Conservation (phyloP, 1,140 invertebrate genomes). For the Bombyx mori region DNA sequence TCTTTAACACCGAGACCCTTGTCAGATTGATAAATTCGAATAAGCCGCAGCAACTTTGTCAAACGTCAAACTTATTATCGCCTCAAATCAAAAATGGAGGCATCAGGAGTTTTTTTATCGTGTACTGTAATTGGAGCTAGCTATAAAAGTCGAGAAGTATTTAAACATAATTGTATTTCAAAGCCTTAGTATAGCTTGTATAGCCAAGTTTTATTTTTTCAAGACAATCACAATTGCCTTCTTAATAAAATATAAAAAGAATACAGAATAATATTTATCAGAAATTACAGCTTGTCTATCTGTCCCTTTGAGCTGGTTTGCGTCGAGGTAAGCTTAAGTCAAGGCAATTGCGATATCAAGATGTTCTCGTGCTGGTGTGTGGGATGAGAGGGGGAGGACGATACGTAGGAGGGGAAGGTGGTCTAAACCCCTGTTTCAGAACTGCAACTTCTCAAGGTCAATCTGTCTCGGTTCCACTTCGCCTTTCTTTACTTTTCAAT, state of each 20-base stretch:
- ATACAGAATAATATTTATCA: too few relatives aligned
- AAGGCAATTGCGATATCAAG: constrained; percentile 13
- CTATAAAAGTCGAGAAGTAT: too few relatives aligned
- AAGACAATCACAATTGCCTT: too few relatives aligned
- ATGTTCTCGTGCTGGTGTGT: constrained; percentile 10
- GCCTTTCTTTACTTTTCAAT: background rate
- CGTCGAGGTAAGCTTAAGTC: constrained; percentile 10
- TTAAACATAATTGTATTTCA: too few relatives aligned
- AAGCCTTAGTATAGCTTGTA: too few relatives aligned
- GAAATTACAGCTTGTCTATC: too few relatives aligned
- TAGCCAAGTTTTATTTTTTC: too few relatives aligned
- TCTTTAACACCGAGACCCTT: constrained; percentile 16
- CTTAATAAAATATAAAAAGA: too few relatives aligned
- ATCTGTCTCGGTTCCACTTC: background rate
- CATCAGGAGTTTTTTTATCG: too few relatives aligned
- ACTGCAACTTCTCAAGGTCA: constrained; percentile 44
- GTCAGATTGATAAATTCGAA: constrained; percentile 27
- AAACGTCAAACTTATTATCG: constrained; percentile 4
- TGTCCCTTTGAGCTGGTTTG: too few relatives aligned
- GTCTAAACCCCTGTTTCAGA: background rate
- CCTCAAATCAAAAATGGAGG: too few relatives aligned
- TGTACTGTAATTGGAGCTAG: too few relatives aligned
- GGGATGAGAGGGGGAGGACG: constrained; percentile 6
- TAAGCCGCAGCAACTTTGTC: constrained; percentile 16
- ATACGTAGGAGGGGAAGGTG: constrained; percentile 5